These are phyloP conservation scores for Chelon labrosus DNA, from an alignment of 2,797 vertebrate genomes.

Conservation along the genomic window DNA sequence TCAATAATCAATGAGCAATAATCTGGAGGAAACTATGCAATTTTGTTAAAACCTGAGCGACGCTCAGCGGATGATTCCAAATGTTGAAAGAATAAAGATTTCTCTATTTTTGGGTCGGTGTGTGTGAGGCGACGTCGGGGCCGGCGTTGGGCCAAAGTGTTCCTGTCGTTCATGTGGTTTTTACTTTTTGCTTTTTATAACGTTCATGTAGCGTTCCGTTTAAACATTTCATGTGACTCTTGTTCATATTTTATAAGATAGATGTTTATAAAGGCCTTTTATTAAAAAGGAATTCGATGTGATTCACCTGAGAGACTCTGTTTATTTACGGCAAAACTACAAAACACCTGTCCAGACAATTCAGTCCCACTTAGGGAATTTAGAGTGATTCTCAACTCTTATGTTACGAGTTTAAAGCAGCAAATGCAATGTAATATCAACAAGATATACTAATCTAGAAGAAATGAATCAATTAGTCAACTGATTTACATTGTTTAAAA, in stretches of 20 bases:
- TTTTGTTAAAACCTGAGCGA: conserved; percentile 67
- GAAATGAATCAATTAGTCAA: too few species aligned
- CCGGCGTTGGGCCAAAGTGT: conserved; percentile 31
- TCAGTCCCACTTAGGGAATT: too few species aligned
- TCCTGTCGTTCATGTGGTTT: conserved; percentile 69
- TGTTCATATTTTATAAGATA: conserved; percentile 80
- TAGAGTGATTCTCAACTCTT: too few species aligned
- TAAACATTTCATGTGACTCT: conserved; percentile 71
- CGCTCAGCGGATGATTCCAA: conserved; percentile 66
- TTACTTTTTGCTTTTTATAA: conserved; percentile 79
- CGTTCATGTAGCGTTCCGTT: conserved; percentile 69
- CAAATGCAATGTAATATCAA: background rate
- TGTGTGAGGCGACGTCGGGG: conserved; percentile 35
- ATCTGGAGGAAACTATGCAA: conserved; percentile 82
- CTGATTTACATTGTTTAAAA: too few species aligned
- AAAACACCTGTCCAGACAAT: background rate
- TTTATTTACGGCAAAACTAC: conserved; percentile 33
- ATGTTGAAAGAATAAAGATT: conserved; percentile 74
- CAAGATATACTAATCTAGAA: background rate
- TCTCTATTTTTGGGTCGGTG: conserved; percentile 76
- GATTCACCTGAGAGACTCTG: conserved; percentile 44
- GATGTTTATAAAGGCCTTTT: conserved; percentile 81
- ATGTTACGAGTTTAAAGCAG: background rate
- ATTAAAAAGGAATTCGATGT: conserved; percentile 70
- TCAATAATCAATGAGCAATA: conserved; percentile 74